These are phyloP conservation scores for Agriopis marginaria DNA, from an alignment of 2,888 invertebrate species.

Conservation along the genomic window DNA sequence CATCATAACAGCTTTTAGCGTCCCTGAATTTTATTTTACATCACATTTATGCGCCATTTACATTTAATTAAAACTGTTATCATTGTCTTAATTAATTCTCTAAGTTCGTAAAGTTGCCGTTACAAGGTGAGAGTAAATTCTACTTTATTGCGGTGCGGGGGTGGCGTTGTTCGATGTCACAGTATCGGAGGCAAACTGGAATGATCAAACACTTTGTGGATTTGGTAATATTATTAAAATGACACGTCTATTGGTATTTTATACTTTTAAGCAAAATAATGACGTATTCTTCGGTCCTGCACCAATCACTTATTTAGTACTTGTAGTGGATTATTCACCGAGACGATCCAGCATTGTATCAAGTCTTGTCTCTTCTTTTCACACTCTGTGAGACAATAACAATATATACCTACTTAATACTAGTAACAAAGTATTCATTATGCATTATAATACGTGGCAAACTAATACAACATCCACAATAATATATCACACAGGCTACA, in stretches of 20 bases:
- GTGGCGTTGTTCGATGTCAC: constrained; percentile 12
- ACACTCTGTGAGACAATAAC: too few species aligned
- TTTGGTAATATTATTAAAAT: too few species aligned
- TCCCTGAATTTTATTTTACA: constrained; percentile 32
- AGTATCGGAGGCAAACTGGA: neutral
- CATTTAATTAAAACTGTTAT: constrained; percentile 37
- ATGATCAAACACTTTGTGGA: neutral
- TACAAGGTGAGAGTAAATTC: constrained; percentile 23
- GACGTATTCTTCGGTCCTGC: too few species aligned
- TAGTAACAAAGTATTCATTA: too few species aligned
- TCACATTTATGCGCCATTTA: constrained; percentile 32
- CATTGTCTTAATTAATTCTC: constrained; percentile 34
- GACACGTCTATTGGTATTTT: too few species aligned
- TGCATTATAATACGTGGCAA: neutral
- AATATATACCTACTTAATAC: too few species aligned
- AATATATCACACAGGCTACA: neutral
- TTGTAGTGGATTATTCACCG: too few species aligned
- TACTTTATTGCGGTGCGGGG: constrained; percentile 11
- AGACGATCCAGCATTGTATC: too few species aligned
- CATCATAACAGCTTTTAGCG: constrained; percentile 26
- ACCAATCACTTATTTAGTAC: too few species aligned
- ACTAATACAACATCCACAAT: neutral
- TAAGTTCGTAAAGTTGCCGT: constrained; percentile 24
- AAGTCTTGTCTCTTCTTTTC: too few species aligned
- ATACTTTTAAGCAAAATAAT: too few species aligned